Conservation (phyloP, 2,797 vertebrate genomes). For the Sparus aurata region DNA sequence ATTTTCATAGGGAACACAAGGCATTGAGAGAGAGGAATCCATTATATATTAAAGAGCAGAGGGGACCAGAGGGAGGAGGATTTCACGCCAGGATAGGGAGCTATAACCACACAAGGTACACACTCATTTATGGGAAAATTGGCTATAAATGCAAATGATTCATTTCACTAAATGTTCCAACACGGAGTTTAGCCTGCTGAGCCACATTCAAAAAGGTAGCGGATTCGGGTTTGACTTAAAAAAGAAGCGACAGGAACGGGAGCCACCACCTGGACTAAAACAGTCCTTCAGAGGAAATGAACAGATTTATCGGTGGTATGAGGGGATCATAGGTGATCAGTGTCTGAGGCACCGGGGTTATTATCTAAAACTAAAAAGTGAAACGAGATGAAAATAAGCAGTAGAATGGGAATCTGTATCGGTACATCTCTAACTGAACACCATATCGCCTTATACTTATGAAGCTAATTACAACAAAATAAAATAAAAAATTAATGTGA, state of each 20-base stretch:
- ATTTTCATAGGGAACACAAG: slow-evolving; percentile 69
- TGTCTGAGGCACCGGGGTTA: too few species aligned
- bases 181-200: background rate
- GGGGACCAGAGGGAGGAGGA: slow-evolving; percentile 35
- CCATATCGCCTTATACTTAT: too few species aligned
- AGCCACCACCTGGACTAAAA: background rate
- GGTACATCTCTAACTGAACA: too few species aligned
- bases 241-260: background rate
- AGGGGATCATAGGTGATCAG: slow-evolving; percentile 17
- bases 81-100: slow-evolving; percentile 15
- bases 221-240: slow-evolving; percentile 2
- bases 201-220: background rate
- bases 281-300: slow-evolving; percentile 18
- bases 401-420: too few species aligned
- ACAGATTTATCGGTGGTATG: slow-evolving; percentile 16
- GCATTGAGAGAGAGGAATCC: slow-evolving; percentile 51
- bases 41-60: slow-evolving; percentile 73
- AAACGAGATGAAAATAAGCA: too few species aligned
- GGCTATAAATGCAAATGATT: slow-evolving; percentile 34
- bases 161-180: slow-evolving; percentile 9
- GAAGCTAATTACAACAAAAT: too few species aligned
- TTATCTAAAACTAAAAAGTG: too few species aligned
- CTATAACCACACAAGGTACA: slow-evolving; percentile 11
- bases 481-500: too few species aligned
- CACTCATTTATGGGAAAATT: slow-evolving; percentile 37